Base-by-base conservation (phyloP, 1,140 invertebrate genomes). In the Lepidurus arcticus region DNA sequence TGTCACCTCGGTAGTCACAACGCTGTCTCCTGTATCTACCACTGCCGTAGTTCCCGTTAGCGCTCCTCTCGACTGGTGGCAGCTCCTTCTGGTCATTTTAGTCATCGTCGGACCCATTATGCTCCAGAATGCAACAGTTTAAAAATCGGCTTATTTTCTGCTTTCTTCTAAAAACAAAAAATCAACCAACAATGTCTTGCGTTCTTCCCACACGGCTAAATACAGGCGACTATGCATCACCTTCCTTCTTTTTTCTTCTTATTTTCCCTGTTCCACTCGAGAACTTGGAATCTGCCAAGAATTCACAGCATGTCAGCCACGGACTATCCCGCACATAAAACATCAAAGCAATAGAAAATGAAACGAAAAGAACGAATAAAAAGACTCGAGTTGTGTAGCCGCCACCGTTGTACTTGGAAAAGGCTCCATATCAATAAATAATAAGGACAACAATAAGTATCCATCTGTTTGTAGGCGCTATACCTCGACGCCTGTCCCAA, bases 331-430 rank as follows among this genome's bases (percentile, higher is more conserved):
- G n/a, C n/a, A n/a, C n/a, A n/a, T n/a, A n/a, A 3, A 4, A 34
- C 34, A 34, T 65, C 0, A 16, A 65, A 65, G 1, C n/a, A 13
- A 21, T 16, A 7, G 9, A 65, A n/a, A 65, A n/a, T 13, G 53
- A 65, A 65, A 65, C 4, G 21, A 65, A 16, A 16, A 16, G 16
- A 47, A 47, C 1, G 45, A 16, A 47, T 11, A 65, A 65, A 65
- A 65, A 65, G 16, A 65, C 16, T 21, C 6, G 21, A 21, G 6
- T 21, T 65, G 21, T 65, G 7, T 65, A 65, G 53, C 53, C 53
- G 53, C 53, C 53, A 65, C 53, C 53, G 53, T 65, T 65, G 53
- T 65, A 65, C 53, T 65, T 65, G 53, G 53, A 65, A 65, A 65
- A 65, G 53, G 53, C 53, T 65, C 21, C 53, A 65, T 16, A 65